Conservation (phyloP, 2,888 invertebrate species). For the Crocallis elinguaria region DNA sequence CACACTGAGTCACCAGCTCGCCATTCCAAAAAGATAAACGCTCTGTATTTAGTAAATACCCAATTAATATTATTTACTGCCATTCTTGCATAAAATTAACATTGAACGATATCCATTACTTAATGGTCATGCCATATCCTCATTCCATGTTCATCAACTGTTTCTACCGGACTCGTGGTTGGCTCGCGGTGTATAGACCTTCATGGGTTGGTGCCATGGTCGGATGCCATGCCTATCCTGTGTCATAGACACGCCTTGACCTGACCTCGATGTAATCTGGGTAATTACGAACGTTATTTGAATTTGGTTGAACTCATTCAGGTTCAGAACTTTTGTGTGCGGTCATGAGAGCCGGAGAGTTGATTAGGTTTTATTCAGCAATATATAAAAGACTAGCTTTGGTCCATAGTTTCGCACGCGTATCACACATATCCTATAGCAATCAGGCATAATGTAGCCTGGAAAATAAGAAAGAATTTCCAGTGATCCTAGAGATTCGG, state of each 20-base stretch:
- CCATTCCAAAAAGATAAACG: slow-evolving; percentile 4
- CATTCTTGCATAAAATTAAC: slow-evolving; percentile 14
- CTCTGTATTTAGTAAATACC: slow-evolving; percentile 12
- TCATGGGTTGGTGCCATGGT: slow-evolving; percentile 14
- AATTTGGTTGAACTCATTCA: neutral
- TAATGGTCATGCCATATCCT: slow-evolving; percentile 19
- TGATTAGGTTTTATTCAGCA: no score
- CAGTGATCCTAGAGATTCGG: no score
- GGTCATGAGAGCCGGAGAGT: no score
- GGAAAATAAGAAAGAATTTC: no score
- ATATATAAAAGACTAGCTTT: no score
- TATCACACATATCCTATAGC: no score
- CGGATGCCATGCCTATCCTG: slow-evolving; percentile 30
- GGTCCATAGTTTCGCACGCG: no score
- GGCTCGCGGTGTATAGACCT: slow-evolving; percentile 28
- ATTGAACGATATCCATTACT: slow-evolving; percentile 19
- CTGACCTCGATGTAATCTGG: slow-evolving; percentile 21
- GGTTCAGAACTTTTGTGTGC: neutral
- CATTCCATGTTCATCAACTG: slow-evolving; percentile 13
- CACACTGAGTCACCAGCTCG: slow-evolving; percentile 3
- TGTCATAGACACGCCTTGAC: slow-evolving; percentile 36
- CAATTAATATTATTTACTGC: slow-evolving; percentile 14
- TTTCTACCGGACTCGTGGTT: slow-evolving; percentile 31
- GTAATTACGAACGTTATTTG: slow-evolving; percentile 14
- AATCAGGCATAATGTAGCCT: no score